These are phyloP conservation scores for Phoebastria nigripes DNA, from an alignment of 2,797 vertebrate species.

Conservation along the genomic window DNA sequence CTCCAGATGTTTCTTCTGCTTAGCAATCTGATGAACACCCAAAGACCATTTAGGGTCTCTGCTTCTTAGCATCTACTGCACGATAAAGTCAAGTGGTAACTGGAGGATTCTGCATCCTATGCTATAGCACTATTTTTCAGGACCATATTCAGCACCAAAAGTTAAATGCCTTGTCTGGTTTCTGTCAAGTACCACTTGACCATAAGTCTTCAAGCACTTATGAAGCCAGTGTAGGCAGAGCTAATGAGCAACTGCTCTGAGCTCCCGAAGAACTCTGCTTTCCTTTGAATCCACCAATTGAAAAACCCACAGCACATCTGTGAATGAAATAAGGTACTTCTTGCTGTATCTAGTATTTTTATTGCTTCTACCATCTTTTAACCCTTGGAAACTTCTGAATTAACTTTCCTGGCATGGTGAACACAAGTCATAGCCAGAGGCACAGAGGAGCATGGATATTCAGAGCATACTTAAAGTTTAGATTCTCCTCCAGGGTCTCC, in stretches of 20 bases:
- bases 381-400: background rate
- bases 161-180: background rate
- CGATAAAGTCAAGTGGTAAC: background rate
- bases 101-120: background rate
- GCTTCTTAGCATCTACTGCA: background rate
- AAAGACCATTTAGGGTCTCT: background rate
- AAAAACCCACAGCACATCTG: background rate
- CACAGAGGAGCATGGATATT: background rate
- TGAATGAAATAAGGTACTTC: background rate
- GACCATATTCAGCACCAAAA: background rate
- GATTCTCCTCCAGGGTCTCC: background rate
- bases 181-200: background rate
- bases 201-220: background rate
- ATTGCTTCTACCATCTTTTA: background rate
- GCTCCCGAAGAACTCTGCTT: background rate
- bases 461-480: background rate
- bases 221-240: background rate
- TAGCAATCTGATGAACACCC: background rate
- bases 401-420: background rate
- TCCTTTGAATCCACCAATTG: background rate
- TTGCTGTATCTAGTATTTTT: background rate
- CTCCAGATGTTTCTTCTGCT: background rate
- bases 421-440: background rate
- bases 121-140: background rate
- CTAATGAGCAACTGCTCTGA: background rate